A percentile compares a stretch with the other conserved stretches of the same genome.
These are phyloP conservation scores for Stichopus horrens DNA, from an alignment of 53 echinoderm and acorn worm species.

Conservation along the genomic window DNA sequence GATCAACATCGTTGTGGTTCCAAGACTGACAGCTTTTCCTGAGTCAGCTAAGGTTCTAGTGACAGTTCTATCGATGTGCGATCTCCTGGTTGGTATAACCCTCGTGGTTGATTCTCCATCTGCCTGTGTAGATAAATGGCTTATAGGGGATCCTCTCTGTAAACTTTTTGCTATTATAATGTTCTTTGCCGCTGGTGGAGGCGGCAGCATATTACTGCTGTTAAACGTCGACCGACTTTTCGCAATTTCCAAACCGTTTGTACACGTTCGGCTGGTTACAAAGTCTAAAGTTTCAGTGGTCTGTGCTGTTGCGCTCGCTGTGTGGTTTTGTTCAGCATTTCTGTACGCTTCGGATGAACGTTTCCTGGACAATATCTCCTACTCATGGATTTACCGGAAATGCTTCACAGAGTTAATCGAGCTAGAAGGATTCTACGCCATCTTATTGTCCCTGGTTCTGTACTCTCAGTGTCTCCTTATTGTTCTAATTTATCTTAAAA, in stretches of 20 bases:
- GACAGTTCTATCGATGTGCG: constrained; percentile 6
- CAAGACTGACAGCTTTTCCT: constrained; percentile 29
- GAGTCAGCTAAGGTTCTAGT: constrained; percentile 38
- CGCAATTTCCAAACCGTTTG: constrained; percentile 43
- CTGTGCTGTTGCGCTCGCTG: not conserved
- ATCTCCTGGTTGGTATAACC: constrained; percentile 24
- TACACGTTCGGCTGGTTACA: constrained; percentile 34
- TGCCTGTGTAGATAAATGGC: constrained; percentile 18
- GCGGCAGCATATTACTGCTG: constrained; percentile 11
- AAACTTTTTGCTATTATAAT: constrained; percentile 2
- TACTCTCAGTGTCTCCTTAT: constrained; percentile 15
- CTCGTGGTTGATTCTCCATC: constrained; percentile 13
- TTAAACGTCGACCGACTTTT: constrained; percentile 23
- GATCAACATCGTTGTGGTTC: constrained; percentile 24
- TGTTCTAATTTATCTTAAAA: constrained; percentile 29
- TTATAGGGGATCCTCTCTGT: constrained; percentile 11
- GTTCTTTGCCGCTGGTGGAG: constrained; percentile 27
- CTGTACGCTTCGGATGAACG: constrained; percentile 19
- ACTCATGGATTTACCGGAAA: constrained; percentile 45
- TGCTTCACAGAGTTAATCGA: constrained; percentile 24
- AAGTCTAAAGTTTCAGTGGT: constrained; percentile 10
- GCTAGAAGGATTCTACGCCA: constrained; percentile 42
- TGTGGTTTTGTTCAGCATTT: constrained; percentile 18
- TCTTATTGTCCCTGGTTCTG: constrained; percentile 16
- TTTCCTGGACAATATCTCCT: constrained; percentile 22